Base-by-base conservation (phyloP, 1,140 invertebrate species). In the Pentalonia nigronervosa region DNA sequence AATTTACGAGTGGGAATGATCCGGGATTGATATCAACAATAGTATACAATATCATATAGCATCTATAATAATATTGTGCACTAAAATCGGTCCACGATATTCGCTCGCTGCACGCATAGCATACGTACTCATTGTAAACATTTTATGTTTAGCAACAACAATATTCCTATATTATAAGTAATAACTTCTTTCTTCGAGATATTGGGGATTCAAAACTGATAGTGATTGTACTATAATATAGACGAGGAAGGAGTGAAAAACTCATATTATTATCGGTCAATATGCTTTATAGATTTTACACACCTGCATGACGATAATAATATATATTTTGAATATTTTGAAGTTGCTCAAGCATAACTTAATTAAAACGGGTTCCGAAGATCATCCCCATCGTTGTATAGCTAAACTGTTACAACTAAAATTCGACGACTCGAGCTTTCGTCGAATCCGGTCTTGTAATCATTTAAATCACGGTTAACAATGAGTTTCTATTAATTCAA, bases 1-100 rank as follows among this genome's bases (percentile, higher is more conserved):
- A 76, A 76, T 76, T 76, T 76, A 76, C 60, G 60, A n/a, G 60
- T 76, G 60, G 60, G 60, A 76, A 76, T 76, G 60, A 76, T n/a
- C 60, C 9, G 30, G 60, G n/a, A 76, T 76, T n/a, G 14, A 76
- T 76, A 76, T 34, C 30, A 76, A 20, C n/a, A 76, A n/a, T 76
- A n/a, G 0, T 47, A 47, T 47, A 47, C 0, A 47, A 47, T 47
- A 60, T 30, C 25, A 2, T 30, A 30, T 53, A 53, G 53, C 23
- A 56, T 56, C 56, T 9, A 56, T 56, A 56, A 56, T 7, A 25
- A 56, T 25, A 56, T 56, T 53, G 50, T 53, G 60, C 60, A n/a
- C 30, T 67, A 67, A 67, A 67, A 30, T 67, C 30, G 25, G 17
- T 60, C 56, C 23, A 7, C 25, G 30, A 60, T 30, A 67, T 67